Evolutionary conservation across 2,888 invertebrate species (phyloP).

Genomic region (Campoplex capitator): DNA sequence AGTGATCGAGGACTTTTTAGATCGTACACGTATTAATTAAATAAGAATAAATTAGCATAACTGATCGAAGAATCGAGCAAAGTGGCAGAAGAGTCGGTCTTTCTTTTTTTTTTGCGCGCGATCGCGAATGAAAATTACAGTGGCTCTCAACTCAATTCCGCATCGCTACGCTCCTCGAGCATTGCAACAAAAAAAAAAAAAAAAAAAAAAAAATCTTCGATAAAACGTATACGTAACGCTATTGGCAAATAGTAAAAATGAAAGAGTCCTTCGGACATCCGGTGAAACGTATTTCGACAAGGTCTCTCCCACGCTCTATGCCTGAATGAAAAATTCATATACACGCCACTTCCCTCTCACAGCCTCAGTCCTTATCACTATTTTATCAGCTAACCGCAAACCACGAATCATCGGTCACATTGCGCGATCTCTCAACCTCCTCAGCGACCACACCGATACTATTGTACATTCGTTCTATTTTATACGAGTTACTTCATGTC

Average conservation of each 20-base stretch:
- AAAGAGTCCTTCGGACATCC: conserved; percentile 44
- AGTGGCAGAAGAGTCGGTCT: conserved; percentile 34
- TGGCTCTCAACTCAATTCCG: background rate
- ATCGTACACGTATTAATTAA: conserved; percentile 27
- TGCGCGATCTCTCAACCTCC: conserved; percentile 14
- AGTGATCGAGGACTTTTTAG: background rate
- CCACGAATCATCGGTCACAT: conserved; percentile 32
- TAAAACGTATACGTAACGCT: background rate
- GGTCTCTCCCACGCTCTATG: conserved; percentile 29
- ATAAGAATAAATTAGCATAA: conserved; percentile 35
- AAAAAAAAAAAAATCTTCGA: conserved; percentile 9
- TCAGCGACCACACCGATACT: conserved; percentile 9
- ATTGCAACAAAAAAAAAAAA: background rate
- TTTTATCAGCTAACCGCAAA: conserved; percentile 38
- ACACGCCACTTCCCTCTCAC: background rate
- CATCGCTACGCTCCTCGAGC: background rate
- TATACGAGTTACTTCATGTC: conserved; percentile 17
- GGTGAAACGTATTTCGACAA: conserved; percentile 36
- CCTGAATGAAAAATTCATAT: conserved; percentile 30
- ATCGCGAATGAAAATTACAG: background rate
- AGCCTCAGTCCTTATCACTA: background rate
- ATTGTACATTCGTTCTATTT: conserved; percentile 15
- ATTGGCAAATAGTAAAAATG: background rate
- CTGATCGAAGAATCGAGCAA: conserved; percentile 33
- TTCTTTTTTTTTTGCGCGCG: conserved; percentile 11